Base-by-base conservation (phyloP, 2,888 invertebrate genomes). In the Neoitamus cyanurus region DNA sequence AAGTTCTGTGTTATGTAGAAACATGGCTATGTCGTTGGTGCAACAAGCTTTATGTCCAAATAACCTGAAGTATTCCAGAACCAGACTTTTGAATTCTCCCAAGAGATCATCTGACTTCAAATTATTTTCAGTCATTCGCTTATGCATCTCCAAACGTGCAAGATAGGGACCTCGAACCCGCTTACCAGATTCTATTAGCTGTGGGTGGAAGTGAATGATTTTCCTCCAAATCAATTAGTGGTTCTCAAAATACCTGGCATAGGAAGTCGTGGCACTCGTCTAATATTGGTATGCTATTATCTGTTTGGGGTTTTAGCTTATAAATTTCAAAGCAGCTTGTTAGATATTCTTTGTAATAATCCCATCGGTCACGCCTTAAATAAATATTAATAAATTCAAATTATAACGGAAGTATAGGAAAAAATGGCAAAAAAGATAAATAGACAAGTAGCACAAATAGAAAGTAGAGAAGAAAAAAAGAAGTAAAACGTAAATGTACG, bases 11-110 rank as follows among this genome's bases (percentile, higher is more conserved):
- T 96, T 92, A 69, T 93, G 92, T 73, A 97, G 90, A 90, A 96
- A 98, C 4, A 94, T 92, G 86, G 94, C 94, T 78, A 98, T 92
- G 90, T 99, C 98, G 7, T 94, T 94, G 85, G 97, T 96, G 85
- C 96, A 96, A 90, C 97, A 97, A 0, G 95, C 94, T 89, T 97
- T 97, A 88, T 96, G 94, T 2, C 97, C 97, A 91, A 98, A 98
- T 87, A 90, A 86, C 9, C 92, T 91, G 87, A 96, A 96, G 92
- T 97, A 98, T 88, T 95, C 94, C 86, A 95, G 92, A 89, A 97
- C 94, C 37, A 96, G 90, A 30, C 95, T 94, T 13, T 94, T 92
- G 15, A 94, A 93, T 88, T 95, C 94, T 0, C 95, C 95, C 28
- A 94, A 90, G 7, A 94, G 89, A 82, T 91, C 88, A 36, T 89